Base-by-base conservation (phyloP, 1,140 invertebrate species). In the Drosophila persimilis region DNA sequence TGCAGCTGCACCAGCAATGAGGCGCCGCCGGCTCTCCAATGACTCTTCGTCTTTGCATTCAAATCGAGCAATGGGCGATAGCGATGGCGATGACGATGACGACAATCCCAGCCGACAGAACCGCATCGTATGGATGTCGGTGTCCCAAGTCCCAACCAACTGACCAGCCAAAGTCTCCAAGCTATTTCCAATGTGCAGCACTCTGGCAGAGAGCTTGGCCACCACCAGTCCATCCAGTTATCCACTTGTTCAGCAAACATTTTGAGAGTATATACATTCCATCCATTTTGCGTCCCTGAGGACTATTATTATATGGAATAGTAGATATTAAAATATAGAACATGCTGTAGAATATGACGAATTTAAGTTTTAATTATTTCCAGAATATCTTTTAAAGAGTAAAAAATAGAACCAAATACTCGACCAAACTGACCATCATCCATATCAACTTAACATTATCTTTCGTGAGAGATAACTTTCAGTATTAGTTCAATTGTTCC, bases 1-100 rank as follows among this genome's bases (percentile, higher is more conserved):
- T 44, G 9, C 41, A 70, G 15, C 43, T 31, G 55, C 67, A 71
- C 8, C 66, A 43, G 22, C 26, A 35, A 55, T 26, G 45, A 67
- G 44, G 24, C 54, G 55, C 54, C 6, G 60, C 62, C 57, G 29
- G 6, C 9, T 13, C 39, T 26, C 2, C 53, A 24, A 44, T 20
- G 44, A 52, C 56, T 65, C 73, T 80, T 41, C 73, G 43, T 65
- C 59, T 77, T 64, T 70, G 77, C 81, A 80, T 80, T 70, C 67
- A 80, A 84, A 85, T 77, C 80, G 67, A 63, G 64, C 20, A 1
- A 20, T 20, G 20, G 20, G 20, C 20, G 17, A 17, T 17, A 17
- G 17, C 17, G 20, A 20, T 20, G 20, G 20, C 20, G 20, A 20
- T 20, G 20, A 51, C 80, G 80, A 85, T 85, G 80, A 85, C 80